A percentile compares a stretch with the other conserved stretches of the same genome.
Conservation (phyloP, 2,113 vertebrate species). For the Muscicapa adusta region DNA sequence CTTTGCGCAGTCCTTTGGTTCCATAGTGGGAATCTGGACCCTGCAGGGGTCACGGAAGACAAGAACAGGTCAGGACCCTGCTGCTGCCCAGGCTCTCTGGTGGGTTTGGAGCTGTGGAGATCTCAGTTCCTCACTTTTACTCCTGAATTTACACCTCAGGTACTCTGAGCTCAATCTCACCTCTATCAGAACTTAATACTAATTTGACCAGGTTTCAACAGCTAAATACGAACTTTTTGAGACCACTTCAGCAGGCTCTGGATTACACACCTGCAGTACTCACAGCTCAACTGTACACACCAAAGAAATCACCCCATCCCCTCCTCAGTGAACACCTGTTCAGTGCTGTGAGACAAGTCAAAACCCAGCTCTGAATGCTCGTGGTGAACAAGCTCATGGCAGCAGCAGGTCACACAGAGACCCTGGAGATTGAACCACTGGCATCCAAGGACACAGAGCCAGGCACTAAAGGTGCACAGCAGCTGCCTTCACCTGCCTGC, state of each 20-base stretch:
- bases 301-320: background rate
- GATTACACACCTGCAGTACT: background rate
- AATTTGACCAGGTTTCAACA: background rate
- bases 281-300: background rate
- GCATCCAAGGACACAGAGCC: background rate
- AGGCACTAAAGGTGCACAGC: background rate
- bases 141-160: background rate
- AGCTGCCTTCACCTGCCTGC: background rate
- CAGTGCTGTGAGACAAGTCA: background rate
- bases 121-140: background rate
- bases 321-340: background rate
- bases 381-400: accelerated
- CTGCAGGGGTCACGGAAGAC: background rate
- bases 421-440: accelerated
- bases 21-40: constrained; percentile 97
- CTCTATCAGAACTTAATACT: background rate
- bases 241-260: background rate
- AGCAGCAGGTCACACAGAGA: background rate
- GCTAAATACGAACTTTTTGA: background rate
- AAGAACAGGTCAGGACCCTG: background rate
- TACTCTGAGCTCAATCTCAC: background rate
- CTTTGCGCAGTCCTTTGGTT: constrained; percentile 96
- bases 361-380: background rate
- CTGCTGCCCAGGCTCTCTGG: background rate
- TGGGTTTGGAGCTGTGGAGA: background rate